phyloP scores from a whole-genome alignment of 1,140 invertebrate species.

The Drosophila prosaltans region DNA sequence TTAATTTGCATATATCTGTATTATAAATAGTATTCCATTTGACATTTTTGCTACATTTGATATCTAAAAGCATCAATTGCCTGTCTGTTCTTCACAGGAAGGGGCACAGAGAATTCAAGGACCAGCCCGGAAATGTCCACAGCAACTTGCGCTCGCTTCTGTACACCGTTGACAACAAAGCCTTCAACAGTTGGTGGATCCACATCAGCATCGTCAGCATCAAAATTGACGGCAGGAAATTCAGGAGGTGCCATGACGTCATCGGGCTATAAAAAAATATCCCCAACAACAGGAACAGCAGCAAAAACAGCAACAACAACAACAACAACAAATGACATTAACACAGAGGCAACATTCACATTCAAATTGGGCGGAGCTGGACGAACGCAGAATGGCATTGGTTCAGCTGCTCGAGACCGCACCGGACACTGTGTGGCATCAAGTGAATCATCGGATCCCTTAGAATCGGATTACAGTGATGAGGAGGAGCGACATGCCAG shows the following conservation, averaged over 20 bases:
- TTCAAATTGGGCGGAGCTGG: conserved; percentile 61
- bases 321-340: conserved; percentile 51
- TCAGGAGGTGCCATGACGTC: conserved; percentile 61
- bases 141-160: conserved; percentile 71
- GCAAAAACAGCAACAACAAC: conserved; percentile 8
- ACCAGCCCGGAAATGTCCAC: conserved; percentile 60
- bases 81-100: conserved; percentile 20
- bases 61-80: conserved; percentile 8
- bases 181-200: conserved; percentile 26
- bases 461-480: conserved; percentile 79
- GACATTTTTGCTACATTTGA: background rate
- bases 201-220: conserved; percentile 52
- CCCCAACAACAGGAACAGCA: conserved; percentile 27
- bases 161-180: conserved; percentile 47
- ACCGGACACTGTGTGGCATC: conserved; percentile 59
- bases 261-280: conserved; percentile 55
- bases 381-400: conserved; percentile 24
- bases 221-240: conserved; percentile 63
- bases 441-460: conserved; percentile 79
- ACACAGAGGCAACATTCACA: conserved; percentile 75
- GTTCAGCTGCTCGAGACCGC: conserved; percentile 14
- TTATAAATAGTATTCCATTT: background rate
- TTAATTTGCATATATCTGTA: no score
- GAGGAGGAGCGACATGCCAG: conserved; percentile 48
- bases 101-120: conserved; percentile 12